These are phyloP conservation scores for Nasonovia ribisnigri DNA, from an alignment of 2,888 invertebrate species.

Conservation along the genomic window DNA sequence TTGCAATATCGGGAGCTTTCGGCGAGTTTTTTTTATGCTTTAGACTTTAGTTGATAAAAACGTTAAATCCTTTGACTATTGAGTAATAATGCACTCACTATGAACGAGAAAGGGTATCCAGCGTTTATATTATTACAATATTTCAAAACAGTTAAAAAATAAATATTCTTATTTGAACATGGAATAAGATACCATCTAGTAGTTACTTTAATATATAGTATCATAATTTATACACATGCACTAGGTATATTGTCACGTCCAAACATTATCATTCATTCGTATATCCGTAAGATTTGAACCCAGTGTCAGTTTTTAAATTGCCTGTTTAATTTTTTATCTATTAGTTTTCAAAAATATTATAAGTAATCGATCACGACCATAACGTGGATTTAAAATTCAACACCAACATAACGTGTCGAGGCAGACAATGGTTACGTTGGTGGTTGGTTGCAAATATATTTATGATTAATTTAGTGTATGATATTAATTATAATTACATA, in stretches of 20 bases:
- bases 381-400: conserved; percentile 15
- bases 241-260: conserved; percentile 12
- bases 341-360: conserved; percentile 22
- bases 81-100: neutral
- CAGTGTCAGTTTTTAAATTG: conserved; percentile 40
- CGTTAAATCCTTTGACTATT: conserved; percentile 40
- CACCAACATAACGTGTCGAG: neutral
- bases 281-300: conserved; percentile 37
- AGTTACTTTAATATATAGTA: neutral
- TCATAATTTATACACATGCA: neutral
- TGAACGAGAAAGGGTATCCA: neutral
- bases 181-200: neutral
- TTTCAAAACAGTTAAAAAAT: conserved; percentile 6
- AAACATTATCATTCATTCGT: neutral
- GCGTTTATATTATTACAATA: conserved; percentile 37
- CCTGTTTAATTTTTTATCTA: conserved; percentile 41
- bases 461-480: neutral
- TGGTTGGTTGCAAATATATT: conserved; percentile 15
- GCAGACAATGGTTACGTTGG: neutral
- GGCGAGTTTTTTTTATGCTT: conserved; percentile 23
- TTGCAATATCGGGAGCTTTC: conserved; percentile 37
- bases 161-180: neutral
- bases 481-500: conserved; percentile 24
- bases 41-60: conserved; percentile 18
- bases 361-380: neutral